Conservation (phyloP, 1,140 invertebrate species). For the Potamilus streckersoni region DNA sequence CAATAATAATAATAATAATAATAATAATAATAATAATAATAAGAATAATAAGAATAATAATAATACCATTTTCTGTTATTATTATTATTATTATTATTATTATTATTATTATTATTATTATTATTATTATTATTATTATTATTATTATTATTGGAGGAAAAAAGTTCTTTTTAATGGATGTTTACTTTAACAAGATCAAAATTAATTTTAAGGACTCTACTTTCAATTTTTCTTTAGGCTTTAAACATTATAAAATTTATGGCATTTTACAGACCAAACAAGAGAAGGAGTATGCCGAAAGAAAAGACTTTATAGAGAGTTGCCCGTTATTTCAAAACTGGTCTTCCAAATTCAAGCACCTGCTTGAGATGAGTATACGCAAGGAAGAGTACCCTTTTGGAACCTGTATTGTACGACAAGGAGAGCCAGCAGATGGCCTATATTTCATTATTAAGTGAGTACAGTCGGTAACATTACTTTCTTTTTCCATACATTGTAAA, state of each 20-base stretch:
- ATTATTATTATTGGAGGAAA: background rate
- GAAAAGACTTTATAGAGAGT: slow-evolving; percentile 52
- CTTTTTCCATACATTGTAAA: too few species aligned
- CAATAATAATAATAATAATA: background rate
- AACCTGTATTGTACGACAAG: slow-evolving; percentile 51
- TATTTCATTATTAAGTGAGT: slow-evolving; percentile 55
- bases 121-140: too few species aligned
- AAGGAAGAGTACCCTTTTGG: slow-evolving; percentile 50
- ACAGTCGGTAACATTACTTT: too few species aligned
- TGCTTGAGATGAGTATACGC: slow-evolving; percentile 59
- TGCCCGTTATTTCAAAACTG: slow-evolving; percentile 55
- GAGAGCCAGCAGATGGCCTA: slow-evolving; percentile 41
- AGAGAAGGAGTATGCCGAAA: slow-evolving; percentile 56
- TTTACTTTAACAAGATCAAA: background rate
- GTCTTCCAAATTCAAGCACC: slow-evolving; percentile 52
- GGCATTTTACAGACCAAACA: slow-evolving; percentile 52
- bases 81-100: too few species aligned
- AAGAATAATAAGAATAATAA: too few species aligned
- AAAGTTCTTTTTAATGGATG: background rate
- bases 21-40: too few species aligned
- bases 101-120: too few species aligned
- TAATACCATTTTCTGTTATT: too few species aligned
- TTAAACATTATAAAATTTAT: background rate
- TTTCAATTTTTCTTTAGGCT: background rate
- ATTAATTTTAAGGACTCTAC: background rate